Percentiles rank a stretch among this genome's conserved stretches.
Conservation (phyloP, 2,113 vertebrate species). For the Ictalurus furcatus region DNA sequence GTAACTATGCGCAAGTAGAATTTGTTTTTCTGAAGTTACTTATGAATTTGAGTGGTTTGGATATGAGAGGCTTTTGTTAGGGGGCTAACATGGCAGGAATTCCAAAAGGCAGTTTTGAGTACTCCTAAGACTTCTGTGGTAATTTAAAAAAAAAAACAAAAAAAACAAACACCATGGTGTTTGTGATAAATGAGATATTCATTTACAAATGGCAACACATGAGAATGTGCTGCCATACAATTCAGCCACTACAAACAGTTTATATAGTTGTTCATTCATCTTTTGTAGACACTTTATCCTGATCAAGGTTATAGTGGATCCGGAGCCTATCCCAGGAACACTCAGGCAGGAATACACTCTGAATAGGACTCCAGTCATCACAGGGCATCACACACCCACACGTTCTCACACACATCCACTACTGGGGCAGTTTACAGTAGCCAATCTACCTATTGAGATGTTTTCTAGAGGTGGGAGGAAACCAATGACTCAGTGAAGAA, state of each 20-base stretch:
- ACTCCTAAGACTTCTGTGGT: not conserved
- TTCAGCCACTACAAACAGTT: not conserved
- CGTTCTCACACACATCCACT: not conserved
- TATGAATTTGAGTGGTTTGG: not conserved
- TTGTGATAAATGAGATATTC: not conserved
- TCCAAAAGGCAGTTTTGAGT: not conserved
- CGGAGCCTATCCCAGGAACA: not conserved
- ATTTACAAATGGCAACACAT: not conserved
- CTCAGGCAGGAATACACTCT: not conserved
- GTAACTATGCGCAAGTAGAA: not conserved
- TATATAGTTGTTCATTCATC: not conserved
- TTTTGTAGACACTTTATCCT: not conserved
- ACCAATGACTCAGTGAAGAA: not conserved
- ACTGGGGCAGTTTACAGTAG: not conserved
- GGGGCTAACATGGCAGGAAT: not conserved
- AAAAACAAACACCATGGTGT: not conserved
- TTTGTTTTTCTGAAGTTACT: not conserved
- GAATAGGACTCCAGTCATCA: not conserved
- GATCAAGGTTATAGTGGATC: not conserved
- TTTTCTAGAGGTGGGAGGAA: not conserved
- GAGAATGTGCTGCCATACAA: not conserved
- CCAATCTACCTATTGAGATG: not conserved
- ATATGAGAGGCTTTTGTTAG: not conserved
- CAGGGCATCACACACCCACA: not conserved
- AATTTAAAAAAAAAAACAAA: not conserved